Base-by-base conservation (phyloP, 2,113 vertebrate genomes). In the Brachyistius frenatus region DNA sequence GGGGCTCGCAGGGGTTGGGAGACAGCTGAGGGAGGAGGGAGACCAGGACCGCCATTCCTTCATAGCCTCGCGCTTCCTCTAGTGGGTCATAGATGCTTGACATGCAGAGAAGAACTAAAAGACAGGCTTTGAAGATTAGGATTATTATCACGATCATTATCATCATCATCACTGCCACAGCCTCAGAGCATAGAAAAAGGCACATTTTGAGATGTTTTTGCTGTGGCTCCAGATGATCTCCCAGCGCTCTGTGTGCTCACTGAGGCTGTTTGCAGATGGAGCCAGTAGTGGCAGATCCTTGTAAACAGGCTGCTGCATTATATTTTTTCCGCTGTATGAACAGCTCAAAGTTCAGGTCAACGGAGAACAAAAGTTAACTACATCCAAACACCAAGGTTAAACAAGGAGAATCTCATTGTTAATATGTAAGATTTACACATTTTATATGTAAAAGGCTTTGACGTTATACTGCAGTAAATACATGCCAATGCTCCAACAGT, bases 1-100 rank as follows among this genome's bases (percentile, higher is more conserved):
- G 68, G 50, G 73, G 83, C 86, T 89, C 4, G 39, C 72, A 81
- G 69, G 85, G 80, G n/a, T 58, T 39, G 61, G 67, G n/a, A 49
- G 46, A 57, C 55, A 65, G 72, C 65, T 46, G 31, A 55, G 49
- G 54, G 46, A 72, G n/a, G 47, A 57, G 32, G 65, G 49, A 52
- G 9, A 76, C 37, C n/a, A 60, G 67, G 46, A 49, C 32, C 52
- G 61, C 61, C 70, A 76, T 88, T 65, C 52, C 56, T 67, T 71
- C 71, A 87, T 69, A 77, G 67, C 55, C 62, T 14, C 57, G 54
- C 53, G 76, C 31, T 62, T 84, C 49, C 57, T 73, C 62, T 61
- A 83, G 62, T 23, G 41, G 69, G 82, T 74, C 66, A 53, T 14
- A 46, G 56, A 54, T 47, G 53, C 7, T 52, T 64, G 36, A 82